These are phyloP conservation scores for Crotalus viridis DNA, from an alignment of 2,113 vertebrate species.

Conservation along the genomic window DNA sequence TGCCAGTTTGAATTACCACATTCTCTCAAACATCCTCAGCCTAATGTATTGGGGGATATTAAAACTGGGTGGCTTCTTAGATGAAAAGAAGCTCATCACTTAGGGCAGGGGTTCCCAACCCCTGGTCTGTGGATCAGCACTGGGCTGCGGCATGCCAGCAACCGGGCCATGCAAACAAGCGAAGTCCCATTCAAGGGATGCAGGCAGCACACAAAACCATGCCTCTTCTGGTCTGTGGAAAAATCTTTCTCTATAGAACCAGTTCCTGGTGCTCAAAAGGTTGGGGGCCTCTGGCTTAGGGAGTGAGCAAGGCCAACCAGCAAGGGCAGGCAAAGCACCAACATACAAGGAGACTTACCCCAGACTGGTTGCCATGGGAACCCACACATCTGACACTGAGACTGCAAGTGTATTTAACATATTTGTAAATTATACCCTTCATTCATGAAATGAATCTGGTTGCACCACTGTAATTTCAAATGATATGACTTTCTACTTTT, in stretches of 20 bases:
- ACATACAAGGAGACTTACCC: background rate
- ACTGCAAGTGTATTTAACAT: background rate
- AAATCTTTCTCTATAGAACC: no score
- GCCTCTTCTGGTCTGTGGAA: no score
- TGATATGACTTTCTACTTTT: background rate
- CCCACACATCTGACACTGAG: background rate
- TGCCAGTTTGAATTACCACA: background rate
- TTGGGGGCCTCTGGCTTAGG: background rate
- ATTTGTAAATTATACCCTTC: background rate
- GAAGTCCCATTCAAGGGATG: no score
- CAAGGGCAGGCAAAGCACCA: background rate
- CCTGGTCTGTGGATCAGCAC: no score
- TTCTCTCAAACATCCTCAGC: background rate
- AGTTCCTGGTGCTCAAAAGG: no score
- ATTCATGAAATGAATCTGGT: background rate
- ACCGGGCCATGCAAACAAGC: no score
- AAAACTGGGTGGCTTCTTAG: background rate
- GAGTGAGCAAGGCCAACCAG: background rate
- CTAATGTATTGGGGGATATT: background rate
- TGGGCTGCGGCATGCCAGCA: no score
- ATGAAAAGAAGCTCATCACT: background rate
- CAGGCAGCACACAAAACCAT: no score
- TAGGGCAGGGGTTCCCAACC: no score
- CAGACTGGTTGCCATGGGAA: background rate
- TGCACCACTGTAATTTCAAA: background rate